Base-by-base conservation (phyloP, 1,140 invertebrate species). In the Cyclina sinensis region DNA sequence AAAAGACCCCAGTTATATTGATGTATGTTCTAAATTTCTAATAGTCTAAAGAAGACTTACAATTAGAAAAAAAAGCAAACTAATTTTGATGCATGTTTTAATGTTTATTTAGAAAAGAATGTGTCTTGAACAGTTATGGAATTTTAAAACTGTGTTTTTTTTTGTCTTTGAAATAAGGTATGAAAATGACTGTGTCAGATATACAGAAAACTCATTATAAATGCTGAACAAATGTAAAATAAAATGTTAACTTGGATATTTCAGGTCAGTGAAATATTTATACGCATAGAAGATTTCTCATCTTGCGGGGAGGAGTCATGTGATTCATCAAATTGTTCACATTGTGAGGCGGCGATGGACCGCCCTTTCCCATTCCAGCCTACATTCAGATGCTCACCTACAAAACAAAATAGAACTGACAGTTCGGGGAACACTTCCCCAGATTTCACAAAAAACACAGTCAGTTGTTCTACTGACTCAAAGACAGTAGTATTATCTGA, bases 281-380 rank as follows among this genome's bases (percentile, higher is more conserved):
- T 86, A 11, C 43, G 43, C 5, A 27, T 86, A 37, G 84, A 86
- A 35, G 84, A 86, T 59, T 14, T 78, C 14, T 62, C 70, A 1
- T 78, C 70, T 2, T 86, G 84, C 57, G 51, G 51, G 7, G 84
- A 73, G 21, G 84, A 86, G 18, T 86, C 84, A 14, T 86, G 84
- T 65, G 84, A 86, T 48, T 86, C 84, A 5, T 73, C 84, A 7
- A 86, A 73, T 30, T 86, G 84, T 86, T 86, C 84, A 54, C 73
- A 74, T 18, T 86, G 84, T 43, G 84, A 86, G 35, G 37, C 46
- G 7, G 70, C 54, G n/a, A 86, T 86, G 84, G 84, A 86, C 37
- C 70, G 84, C 0, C 35, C 54, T 21, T 65, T 65, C 32, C 76
- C 76, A 18, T 59, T 81, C 7, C 27, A 81, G 7, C 79, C 79